Evolutionary conservation across 2,888 invertebrate species (phyloP), one percentile per base, ranked within the genome.

Genomic region (Muscina levida): DNA sequence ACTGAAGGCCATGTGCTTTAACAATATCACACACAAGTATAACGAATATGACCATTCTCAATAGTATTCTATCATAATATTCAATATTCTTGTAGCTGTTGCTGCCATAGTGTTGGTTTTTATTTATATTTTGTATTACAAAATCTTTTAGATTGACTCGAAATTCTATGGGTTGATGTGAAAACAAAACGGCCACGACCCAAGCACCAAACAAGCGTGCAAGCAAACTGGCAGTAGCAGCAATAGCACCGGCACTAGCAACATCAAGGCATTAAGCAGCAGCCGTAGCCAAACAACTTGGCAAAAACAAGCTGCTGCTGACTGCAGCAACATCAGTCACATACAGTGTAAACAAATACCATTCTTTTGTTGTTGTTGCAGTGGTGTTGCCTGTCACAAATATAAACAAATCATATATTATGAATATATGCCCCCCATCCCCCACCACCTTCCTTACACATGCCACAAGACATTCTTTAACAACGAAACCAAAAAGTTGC

Each of bases 1-100:
- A 77, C 68, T 74, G 77, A 81, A 81, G 81, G 81, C 74, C 81
- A 81, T 57, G 72, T 51, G 44, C 19, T 22, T 19, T 22, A 39
- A 17, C 31, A 5, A 8, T 8, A 31, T 31, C 31, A 8, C n/a
- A n/a, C n/a, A n/a, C n/a, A n/a, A n/a, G n/a, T n/a, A n/a, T n/a
- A n/a, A n/a, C n/a, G n/a, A n/a, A n/a, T n/a, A n/a, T n/a, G n/a
- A n/a, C n/a, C n/a, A n/a, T n/a, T n/a, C n/a, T n/a, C n/a, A n/a
- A n/a, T n/a, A n/a, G n/a, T n/a, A n/a, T n/a, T n/a, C n/a, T n/a
- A n/a, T n/a, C n/a, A n/a, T n/a, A n/a, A n/a, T n/a, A n/a, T n/a
- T n/a, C n/a, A n/a, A n/a, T n/a, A n/a, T n/a, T n/a, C n/a, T n/a
- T n/a, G n/a, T n/a, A n/a, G n/a, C n/a, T n/a, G n/a, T n/a, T 37